phyloP scores from a whole-genome alignment of 2,888 invertebrate species.

The Liodrosophila aerea region DNA sequence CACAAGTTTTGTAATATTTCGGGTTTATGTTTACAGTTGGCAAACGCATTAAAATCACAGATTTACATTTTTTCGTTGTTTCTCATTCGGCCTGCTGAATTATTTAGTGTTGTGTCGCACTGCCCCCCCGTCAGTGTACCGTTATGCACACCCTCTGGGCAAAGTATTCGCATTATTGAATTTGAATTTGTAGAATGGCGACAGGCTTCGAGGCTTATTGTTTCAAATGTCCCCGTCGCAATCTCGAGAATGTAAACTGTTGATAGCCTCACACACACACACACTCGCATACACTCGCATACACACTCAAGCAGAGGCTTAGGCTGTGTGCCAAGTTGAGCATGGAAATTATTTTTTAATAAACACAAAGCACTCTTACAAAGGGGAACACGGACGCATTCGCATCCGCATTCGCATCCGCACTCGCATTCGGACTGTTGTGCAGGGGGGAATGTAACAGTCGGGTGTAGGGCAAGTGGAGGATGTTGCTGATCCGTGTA shows the following conservation, averaged over 20 bases:
- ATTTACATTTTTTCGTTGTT: slow-evolving; percentile 65
- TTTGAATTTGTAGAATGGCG: slow-evolving; percentile 46
- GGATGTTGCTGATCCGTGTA: slow-evolving; percentile 30
- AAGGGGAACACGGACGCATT: slow-evolving; percentile 34
- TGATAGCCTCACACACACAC: slow-evolving; percentile 52
- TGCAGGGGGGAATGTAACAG: too few species aligned
- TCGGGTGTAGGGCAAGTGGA: too few species aligned
- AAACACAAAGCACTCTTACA: slow-evolving; percentile 64
- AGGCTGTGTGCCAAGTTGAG: slow-evolving; percentile 59
- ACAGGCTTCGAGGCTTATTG: slow-evolving; percentile 68
- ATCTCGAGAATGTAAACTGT: slow-evolving; percentile 71
- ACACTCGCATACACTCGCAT: slow-evolving; percentile 22
- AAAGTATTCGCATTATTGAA: slow-evolving; percentile 70
- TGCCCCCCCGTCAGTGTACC: neutral
- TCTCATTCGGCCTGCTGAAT: slow-evolving; percentile 54
- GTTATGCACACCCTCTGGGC: neutral
- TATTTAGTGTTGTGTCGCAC: slow-evolving; percentile 68
- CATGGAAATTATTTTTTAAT: slow-evolving; percentile 78
- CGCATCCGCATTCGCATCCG: slow-evolving; percentile 20
- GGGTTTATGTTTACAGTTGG: slow-evolving; percentile 79
- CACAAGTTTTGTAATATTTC: slow-evolving; percentile 79
- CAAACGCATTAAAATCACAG: slow-evolving; percentile 79
- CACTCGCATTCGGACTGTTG: slow-evolving; percentile 2
- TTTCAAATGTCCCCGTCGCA: slow-evolving; percentile 67
- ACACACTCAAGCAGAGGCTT: slow-evolving; percentile 20